phyloP scores from a whole-genome alignment of 2,888 invertebrate genomes.

The Mycalesis mineus region DNA sequence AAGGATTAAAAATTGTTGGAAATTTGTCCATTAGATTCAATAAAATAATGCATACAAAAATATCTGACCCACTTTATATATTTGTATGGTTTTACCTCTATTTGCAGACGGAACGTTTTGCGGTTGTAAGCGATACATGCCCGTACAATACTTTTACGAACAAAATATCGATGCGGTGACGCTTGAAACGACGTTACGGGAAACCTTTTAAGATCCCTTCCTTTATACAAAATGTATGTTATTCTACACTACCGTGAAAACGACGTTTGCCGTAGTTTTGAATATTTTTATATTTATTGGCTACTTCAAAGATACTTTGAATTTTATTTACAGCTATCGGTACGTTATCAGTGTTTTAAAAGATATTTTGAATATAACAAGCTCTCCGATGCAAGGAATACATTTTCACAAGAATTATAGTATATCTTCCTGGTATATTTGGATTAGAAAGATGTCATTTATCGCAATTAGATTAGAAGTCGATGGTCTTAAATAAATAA shows the following conservation, averaged over 20 bases:
- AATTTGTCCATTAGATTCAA: not conserved
- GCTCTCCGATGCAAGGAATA: no score
- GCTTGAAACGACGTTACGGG: conserved; percentile 14
- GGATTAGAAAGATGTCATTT: no score
- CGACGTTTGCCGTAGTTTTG: not conserved
- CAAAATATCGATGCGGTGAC: conserved; percentile 11
- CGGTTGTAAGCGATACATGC: conserved; percentile 23
- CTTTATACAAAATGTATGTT: conserved; percentile 11
- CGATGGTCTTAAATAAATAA: no score
- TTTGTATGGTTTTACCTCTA: not conserved
- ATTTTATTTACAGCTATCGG: no score
- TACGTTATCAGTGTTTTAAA: no score
- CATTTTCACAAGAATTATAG: no score
- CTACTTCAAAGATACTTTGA: not conserved
- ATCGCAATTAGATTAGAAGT: no score
- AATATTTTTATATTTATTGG: not conserved
- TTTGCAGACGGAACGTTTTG: not conserved
- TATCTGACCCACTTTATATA: not conserved
- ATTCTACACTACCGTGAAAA: conserved; percentile 14
- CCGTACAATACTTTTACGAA: conserved; percentile 8
- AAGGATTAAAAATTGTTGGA: no score
- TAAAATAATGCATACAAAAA: not conserved
- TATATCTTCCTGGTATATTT: no score
- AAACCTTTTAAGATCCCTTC: conserved; percentile 23
- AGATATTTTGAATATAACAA: no score